phyloP scores from a whole-genome alignment of 2,888 invertebrate genomes.

The Drosophila tripunctata region DNA sequence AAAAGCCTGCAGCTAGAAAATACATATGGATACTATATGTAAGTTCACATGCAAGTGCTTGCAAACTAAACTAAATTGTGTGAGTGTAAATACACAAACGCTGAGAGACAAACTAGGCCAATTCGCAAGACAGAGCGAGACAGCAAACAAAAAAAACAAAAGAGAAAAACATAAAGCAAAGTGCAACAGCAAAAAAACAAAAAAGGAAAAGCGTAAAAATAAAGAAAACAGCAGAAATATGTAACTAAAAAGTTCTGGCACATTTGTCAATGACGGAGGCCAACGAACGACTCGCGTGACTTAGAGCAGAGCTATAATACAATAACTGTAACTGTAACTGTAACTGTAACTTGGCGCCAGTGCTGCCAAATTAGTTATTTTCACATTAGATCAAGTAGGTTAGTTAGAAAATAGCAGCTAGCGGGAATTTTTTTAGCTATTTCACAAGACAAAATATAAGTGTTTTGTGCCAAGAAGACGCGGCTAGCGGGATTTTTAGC shows the following conservation, averaged over 20 bases:
- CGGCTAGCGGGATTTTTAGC: too few relatives aligned
- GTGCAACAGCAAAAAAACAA: conserved; percentile 30
- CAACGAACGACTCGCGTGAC: conserved; percentile 75
- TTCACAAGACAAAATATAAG: too few relatives aligned
- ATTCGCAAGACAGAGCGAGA: conserved; percentile 58
- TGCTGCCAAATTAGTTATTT: too few relatives aligned
- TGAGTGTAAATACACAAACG: conserved; percentile 41
- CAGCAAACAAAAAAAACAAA: conserved; percentile 29
- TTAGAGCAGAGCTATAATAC: conserved; percentile 30
- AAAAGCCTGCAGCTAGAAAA: conserved; percentile 45
- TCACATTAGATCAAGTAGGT: too few relatives aligned
- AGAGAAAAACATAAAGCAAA: conserved; percentile 40
- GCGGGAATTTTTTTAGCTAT: too few relatives aligned
- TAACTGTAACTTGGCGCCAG: not conserved
- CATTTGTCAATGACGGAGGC: conserved; percentile 72
- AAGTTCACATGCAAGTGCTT: conserved; percentile 1
- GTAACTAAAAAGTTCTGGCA: conserved; percentile 52
- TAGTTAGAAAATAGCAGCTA: too few relatives aligned
- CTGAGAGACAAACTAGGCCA: conserved; percentile 72
- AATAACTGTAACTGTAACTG: conserved; percentile 41
- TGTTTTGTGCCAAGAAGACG: too few relatives aligned
- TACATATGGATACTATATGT: not conserved
- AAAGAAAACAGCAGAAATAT: conserved; percentile 39
- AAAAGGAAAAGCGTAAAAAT: conserved; percentile 20
- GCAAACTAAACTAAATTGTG: too few relatives aligned